Percentiles rank a stretch among this genome's conserved stretches.
Evolutionary conservation across 2,797 vertebrate species (phyloP).

Genomic region (Thalassophryne amazonica): DNA sequence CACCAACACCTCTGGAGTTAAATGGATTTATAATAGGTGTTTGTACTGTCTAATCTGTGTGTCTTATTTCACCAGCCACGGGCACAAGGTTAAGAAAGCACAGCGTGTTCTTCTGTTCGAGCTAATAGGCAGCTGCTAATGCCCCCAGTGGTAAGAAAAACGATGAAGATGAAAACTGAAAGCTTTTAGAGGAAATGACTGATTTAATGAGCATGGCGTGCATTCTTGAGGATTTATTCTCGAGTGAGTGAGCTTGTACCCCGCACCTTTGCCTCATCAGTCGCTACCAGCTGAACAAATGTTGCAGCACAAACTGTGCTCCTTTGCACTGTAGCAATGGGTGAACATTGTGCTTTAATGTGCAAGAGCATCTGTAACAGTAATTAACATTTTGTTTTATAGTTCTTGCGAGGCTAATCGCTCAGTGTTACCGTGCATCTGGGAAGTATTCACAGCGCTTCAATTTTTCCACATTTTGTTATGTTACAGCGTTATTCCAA

Average conservation of each 20-base stretch:
- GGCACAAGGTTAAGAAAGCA: constrained; percentile 42
- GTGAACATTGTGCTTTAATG: constrained; percentile 16
- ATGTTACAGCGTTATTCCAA: too few species aligned
- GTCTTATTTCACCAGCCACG: constrained; percentile 27
- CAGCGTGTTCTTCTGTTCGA: constrained; percentile 8
- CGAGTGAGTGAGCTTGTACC: neutral
- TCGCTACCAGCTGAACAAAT: constrained; percentile 2
- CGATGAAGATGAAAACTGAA: constrained; percentile 1
- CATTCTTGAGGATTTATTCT: constrained; percentile 5
- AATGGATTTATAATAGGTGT: constrained; percentile 63
- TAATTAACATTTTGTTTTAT: constrained; percentile 42
- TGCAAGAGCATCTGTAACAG: constrained; percentile 21
- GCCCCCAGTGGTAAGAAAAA: constrained; percentile 7
- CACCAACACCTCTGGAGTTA: constrained; percentile 23
- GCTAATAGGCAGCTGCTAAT: constrained; percentile 6
- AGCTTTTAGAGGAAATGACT: constrained; percentile 7
- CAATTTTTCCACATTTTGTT: too few species aligned
- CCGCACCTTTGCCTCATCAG: neutral
- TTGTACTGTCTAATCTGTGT: constrained; percentile 42
- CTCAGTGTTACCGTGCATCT: constrained; percentile 34
- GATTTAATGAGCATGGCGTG: constrained; percentile 8
- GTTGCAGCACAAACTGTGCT: constrained; percentile 4
- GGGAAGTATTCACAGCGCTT: too few species aligned
- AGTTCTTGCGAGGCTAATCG: constrained; percentile 26
- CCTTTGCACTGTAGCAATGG: neutral